Evolutionary conservation across 2,113 vertebrate species (phyloP), one percentile per base, ranked within the genome.

Genomic region (Cariama cristata): DNA sequence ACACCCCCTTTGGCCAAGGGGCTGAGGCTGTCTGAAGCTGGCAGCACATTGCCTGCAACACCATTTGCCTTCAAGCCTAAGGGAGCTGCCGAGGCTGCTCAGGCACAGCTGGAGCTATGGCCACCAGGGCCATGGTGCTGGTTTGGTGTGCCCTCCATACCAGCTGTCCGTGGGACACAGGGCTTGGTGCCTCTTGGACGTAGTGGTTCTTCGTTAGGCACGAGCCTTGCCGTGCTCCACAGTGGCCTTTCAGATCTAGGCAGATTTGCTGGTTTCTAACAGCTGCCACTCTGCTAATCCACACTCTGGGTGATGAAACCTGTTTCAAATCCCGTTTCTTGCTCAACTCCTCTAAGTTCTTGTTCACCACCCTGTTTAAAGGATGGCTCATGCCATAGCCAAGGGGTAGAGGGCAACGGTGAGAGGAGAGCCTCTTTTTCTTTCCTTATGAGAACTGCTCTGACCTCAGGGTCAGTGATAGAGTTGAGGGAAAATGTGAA

Each of bases 81-180:
- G 38, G 33, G 52, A 73, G 47, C 22, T 5, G 2, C n/a, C 0
- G 2, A 42, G 45, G 42, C 24, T 5, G 12, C 30, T 4, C 9
- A 44, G 59, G 62, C 23, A 44, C 35, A 50, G 42, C 15, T 1
- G 4, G 49, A 47, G 30, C 40, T 42, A 3, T 27, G 67, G 52
- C 44, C 19, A 24, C 42, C 0, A 1, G 64, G 42, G 21, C 30
- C 24, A 6, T 3, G 24, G 62, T 33, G 40, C 45, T 19, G 47
- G 50, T 12, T 53, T n/a, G 26, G 30, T 22, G 47, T 53, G 86
- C 9, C 56, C 50, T 63, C 27, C 50, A 23, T 28, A 16, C 38
- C 6, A 0, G 11, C 50, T 30, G 19, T 20, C 60, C 1, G 0
- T 28, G 33, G 49, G 17, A 40, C 3, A 1, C 49, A 30, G 75